Percentiles rank a stretch among this genome's conserved stretches.
Evolutionary conservation across 2,888 invertebrate genomes (phyloP).

Genomic region (Diplazon laetatorius): DNA sequence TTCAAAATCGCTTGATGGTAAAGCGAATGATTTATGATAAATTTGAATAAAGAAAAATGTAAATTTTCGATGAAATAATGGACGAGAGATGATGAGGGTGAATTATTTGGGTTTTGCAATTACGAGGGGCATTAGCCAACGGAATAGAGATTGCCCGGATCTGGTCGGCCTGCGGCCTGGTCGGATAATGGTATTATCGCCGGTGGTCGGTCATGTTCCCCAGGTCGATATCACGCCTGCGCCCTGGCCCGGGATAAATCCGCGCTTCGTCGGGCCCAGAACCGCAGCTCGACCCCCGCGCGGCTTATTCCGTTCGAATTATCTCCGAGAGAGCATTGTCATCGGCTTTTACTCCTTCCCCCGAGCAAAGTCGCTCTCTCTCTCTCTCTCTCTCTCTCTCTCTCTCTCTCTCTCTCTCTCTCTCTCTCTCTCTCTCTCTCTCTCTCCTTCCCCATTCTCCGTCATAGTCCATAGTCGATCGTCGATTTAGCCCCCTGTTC

Average conservation of each 20-base stretch:
- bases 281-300: constrained; percentile 32
- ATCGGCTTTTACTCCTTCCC: no score
- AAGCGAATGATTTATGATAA: no score
- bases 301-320: constrained; percentile 26
- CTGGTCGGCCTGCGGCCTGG: constrained; percentile 1
- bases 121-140: constrained; percentile 3
- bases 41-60: no score
- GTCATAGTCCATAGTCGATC: not conserved
- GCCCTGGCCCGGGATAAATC: constrained; percentile 63
- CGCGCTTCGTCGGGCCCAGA: constrained; percentile 62
- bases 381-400: no score
- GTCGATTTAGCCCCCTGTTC: not conserved
- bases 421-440: no score
- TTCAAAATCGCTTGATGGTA: no score
- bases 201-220: constrained; percentile 55
- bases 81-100: not conserved
- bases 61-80: not conserved
- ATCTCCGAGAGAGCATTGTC: constrained; percentile 13
- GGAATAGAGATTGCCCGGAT: constrained; percentile 7
- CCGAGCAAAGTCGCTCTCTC: no score
- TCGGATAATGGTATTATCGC: constrained; percentile 9
- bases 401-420: no score
- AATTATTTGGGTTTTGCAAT: not conserved
- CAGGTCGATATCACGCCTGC: constrained; percentile 79
- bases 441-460: no score